phyloP scores from a whole-genome alignment of 2,797 vertebrate species.

The Acanthurus tractus region DNA sequence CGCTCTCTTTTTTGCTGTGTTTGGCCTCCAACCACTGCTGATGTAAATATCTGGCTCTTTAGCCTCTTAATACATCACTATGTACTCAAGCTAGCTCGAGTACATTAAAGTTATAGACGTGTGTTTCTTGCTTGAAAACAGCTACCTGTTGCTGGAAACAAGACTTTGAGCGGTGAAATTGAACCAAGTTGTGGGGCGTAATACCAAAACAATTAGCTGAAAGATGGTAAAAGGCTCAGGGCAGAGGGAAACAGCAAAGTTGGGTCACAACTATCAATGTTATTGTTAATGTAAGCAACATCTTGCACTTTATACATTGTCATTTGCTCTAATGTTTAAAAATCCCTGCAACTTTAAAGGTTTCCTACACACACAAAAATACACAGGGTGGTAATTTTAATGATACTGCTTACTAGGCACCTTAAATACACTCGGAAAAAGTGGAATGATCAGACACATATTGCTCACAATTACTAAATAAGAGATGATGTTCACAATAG shows the following conservation, averaged over 20 bases:
- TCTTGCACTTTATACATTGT: neutral
- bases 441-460: neutral
- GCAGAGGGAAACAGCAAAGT: neutral
- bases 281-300: neutral
- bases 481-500: slow-evolving; percentile 3
- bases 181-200: neutral
- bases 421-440: neutral
- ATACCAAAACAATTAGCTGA: neutral
- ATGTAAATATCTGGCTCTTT: neutral
- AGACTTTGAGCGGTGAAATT: neutral
- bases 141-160: neutral
- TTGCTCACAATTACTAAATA: neutral
- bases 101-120: neutral
- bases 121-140: neutral
- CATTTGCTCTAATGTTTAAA: neutral
- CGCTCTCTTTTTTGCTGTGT: neutral
- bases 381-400: neutral
- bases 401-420: neutral
- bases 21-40: neutral
- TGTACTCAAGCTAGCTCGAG: neutral
- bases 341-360: neutral
- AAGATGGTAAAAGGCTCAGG: neutral
- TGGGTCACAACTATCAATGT: neutral
- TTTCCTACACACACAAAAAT: neutral
- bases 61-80: neutral